Percentiles rank a stretch among this genome's conserved stretches.
These are phyloP conservation scores for Stenurella melanura DNA, from an alignment of 2,888 invertebrate species.

Conservation along the genomic window DNA sequence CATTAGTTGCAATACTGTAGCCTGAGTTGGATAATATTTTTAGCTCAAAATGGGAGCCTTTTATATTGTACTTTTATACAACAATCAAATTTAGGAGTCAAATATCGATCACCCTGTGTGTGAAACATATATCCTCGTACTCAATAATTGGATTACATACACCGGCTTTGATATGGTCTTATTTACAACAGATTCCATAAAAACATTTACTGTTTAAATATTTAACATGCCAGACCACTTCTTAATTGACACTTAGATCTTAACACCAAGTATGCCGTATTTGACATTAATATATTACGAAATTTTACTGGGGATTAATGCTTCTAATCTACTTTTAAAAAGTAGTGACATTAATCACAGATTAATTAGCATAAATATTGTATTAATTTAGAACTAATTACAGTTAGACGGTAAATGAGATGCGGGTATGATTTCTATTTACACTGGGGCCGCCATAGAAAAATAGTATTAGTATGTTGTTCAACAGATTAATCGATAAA, in stretches of 20 bases:
- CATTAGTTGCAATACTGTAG: too few relatives aligned
- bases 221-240: neutral
- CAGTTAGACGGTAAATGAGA: neutral
- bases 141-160: constrained; percentile 10
- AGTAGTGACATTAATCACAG: constrained; percentile 1
- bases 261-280: neutral
- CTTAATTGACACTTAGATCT: constrained; percentile 21
- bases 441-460: neutral
- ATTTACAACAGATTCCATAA: neutral
- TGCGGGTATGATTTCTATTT: neutral
- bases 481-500: neutral
- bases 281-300: constrained; percentile 15
- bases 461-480: neutral
- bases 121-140: neutral
- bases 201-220: neutral
- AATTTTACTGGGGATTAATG: neutral
- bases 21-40: too few relatives aligned
- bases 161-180: constrained; percentile 8
- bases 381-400: constrained; percentile 9
- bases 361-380: constrained; percentile 27
- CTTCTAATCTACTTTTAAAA: constrained; percentile 13
- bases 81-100: too few relatives aligned
- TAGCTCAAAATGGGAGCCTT: too few relatives aligned
- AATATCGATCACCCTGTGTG: neutral
- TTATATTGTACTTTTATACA: too few relatives aligned